phyloP scores from a whole-genome alignment of 2,888 invertebrate genomes.

The Rhagonycha fulva region DNA sequence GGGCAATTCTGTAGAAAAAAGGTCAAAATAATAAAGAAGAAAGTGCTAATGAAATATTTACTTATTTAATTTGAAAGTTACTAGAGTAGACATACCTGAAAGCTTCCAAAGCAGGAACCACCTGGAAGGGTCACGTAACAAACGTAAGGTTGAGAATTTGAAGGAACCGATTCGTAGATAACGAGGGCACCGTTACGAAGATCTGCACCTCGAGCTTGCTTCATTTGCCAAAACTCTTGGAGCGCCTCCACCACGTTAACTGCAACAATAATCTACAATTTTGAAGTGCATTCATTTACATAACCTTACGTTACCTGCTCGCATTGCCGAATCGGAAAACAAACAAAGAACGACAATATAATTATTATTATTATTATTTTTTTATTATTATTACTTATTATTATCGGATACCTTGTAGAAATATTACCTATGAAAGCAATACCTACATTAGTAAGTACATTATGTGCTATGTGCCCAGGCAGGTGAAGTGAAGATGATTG shows the following conservation, averaged over 20 bases:
- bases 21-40: neutral
- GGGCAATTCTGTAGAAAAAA: constrained; percentile 76
- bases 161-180: constrained; percentile 93
- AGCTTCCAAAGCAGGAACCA: constrained; percentile 94
- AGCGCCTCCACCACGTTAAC: constrained; percentile 95
- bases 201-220: constrained; percentile 84
- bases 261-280: constrained; percentile 51
- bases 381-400: neutral
- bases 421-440: too few species aligned
- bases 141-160: constrained; percentile 88
- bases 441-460: neutral
- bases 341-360: constrained; percentile 20
- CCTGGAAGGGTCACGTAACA: constrained; percentile 95
- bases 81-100: constrained; percentile 60
- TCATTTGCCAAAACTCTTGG: constrained; percentile 98
- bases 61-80: neutral
- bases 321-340: constrained; percentile 27
- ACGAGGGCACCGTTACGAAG: constrained; percentile 87
- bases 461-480: neutral
- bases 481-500: neutral
- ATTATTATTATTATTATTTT: neutral
- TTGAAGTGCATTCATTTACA: constrained; percentile 20
- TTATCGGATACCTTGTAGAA: neutral
- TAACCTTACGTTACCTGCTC: constrained; percentile 33
- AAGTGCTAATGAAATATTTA: neutral